Conservation (phyloP, 2,113 vertebrate species). For the Alces alces region DNA sequence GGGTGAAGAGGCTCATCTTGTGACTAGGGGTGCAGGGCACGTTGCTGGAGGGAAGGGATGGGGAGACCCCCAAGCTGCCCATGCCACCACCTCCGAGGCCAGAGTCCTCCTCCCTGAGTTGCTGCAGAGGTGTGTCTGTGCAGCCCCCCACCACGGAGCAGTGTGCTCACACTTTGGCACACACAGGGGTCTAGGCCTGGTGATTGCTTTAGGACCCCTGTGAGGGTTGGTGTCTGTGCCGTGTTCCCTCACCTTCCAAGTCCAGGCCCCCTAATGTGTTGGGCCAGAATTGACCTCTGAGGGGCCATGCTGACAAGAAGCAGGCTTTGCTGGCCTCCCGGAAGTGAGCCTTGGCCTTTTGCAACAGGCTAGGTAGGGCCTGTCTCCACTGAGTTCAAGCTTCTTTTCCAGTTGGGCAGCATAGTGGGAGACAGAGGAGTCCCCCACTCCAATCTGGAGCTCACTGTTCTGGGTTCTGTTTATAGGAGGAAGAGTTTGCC, state of each 20-base stretch:
- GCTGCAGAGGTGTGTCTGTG: background rate
- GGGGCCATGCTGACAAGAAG: background rate
- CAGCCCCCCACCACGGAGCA: too few species aligned
- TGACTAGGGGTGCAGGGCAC: background rate
- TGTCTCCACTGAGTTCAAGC: background rate
- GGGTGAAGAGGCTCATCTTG: background rate
- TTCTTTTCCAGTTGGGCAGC: background rate
- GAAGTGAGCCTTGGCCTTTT: background rate
- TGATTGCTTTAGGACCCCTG: background rate
- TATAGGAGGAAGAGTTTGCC: constrained; percentile 93
- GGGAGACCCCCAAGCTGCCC: background rate
- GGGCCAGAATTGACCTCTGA: background rate
- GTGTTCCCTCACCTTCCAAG: background rate
- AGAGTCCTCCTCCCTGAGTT: background rate
- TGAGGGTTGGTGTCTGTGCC: background rate
- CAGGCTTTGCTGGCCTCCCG: background rate
- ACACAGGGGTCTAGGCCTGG: background rate
- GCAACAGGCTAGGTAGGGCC: background rate
- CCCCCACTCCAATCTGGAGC: background rate
- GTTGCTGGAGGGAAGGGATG: background rate
- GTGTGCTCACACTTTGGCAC: background rate
- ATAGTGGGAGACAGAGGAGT: background rate
- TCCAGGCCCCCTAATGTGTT: background rate
- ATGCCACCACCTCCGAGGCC: background rate
- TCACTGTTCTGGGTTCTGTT: constrained; percentile 10